Evolutionary conservation across 64 coral and sea anemone species (phyloP), one percentile per base, ranked within the genome.

Genomic region (Stichodactyla mertensii): DNA sequence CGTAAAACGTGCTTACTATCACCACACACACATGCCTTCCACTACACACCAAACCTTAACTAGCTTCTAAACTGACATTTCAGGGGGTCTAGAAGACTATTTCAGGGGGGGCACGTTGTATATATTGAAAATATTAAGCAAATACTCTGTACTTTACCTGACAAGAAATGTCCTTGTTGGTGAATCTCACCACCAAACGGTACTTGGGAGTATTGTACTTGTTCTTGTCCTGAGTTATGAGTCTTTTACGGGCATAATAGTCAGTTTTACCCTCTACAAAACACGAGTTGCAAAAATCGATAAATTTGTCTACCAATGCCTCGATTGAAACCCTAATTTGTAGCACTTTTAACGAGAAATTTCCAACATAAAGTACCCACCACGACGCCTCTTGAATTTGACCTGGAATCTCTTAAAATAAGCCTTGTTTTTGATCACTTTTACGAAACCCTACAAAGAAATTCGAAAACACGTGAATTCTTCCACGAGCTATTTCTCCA

Each of bases 161-260:
- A 84, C 97, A 99, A 92, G 86, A 81, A 53, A 99, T 91, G 86
- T 99, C 97, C 88, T 95, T 99, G 66, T 99, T 99, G 18, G 93
- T 92, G 77, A 92, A 92, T 52, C 97, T 90, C 56, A 99, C 97
- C 62, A 99, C 97, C 87, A 99, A 87, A 79, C 97, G 97, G 83
- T 99, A 99, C 86, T 99, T 99, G 19, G 97, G 97, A 61, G 97
- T 99, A 71, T 99, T 99, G 85, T 99, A 99, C 52, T 99, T 99
- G 93, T 99, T 99, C 84, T 99, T 99, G 88, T 99, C 97, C 79
- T 99, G 97, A 10, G 97, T 99, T 16, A 99, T 91, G 16, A 99
- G 86, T 27, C 97, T 90, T 77, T 95, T 94, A 26, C 97, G 97
- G 58, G 97, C 97, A 95, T 85, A 94, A 66, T 99, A 99, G 66